Conservation (phyloP, 2,113 vertebrate species). For the Odocoileus virginianus region DNA sequence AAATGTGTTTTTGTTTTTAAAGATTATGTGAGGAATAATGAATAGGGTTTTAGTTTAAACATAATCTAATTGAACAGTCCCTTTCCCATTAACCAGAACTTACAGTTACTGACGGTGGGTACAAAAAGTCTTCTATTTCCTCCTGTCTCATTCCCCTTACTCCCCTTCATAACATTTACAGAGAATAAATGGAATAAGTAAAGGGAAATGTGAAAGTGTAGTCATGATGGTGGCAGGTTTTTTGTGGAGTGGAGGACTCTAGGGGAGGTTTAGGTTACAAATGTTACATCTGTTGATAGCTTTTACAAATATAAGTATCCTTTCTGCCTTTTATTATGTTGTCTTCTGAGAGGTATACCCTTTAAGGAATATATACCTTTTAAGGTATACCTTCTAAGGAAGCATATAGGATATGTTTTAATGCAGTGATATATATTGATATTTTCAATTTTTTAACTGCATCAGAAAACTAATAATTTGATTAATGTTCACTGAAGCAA, state of each 20-base stretch:
- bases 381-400: not conserved
- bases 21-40: not conserved
- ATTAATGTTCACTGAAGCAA: not conserved
- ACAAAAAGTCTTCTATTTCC: not conserved
- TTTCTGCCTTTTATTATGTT: not conserved
- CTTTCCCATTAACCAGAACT: not conserved
- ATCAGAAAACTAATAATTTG: slow-evolving; percentile 19
- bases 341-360: not conserved
- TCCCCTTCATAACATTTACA: not conserved
- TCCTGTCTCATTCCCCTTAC: not conserved
- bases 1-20: not conserved
- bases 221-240: not conserved
- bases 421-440: not conserved
- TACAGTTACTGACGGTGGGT: not conserved
- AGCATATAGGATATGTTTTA: not conserved
- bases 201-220: not conserved
- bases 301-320: not conserved
- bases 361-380: not conserved
- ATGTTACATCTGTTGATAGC: not conserved
- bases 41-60: slow-evolving; percentile 10
- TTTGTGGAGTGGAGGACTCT: not conserved
- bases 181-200: not conserved
- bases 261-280: not conserved
- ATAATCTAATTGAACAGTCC: not conserved
- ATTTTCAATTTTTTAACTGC: slow-evolving; percentile 7